Evolutionary conservation across 2,797 vertebrate species (phyloP).

Genomic region (Paguma larvata): DNA sequence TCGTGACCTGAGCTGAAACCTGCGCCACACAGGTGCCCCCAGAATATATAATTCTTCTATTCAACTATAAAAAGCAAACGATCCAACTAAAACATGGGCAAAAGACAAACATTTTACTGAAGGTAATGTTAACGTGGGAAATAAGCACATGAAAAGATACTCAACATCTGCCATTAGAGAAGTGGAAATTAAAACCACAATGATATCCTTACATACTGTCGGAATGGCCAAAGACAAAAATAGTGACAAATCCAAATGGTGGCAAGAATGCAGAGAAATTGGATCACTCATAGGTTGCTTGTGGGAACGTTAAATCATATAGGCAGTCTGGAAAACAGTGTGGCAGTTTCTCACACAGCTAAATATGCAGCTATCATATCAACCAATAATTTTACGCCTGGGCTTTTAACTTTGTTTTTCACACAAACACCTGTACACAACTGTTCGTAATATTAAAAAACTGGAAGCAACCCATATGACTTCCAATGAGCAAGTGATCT

Average conservation of each 20-base stretch:
- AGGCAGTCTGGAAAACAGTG: not conserved
- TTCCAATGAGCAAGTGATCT: not conserved
- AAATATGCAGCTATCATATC: not conserved
- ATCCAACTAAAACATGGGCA: not conserved
- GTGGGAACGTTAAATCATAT: not conserved
- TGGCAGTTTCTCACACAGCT: not conserved
- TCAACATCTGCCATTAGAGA: not conserved
- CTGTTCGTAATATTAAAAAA: not conserved
- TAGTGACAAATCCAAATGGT: not conserved
- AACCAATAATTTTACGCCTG: not conserved
- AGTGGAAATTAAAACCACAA: slow-evolving; percentile 23
- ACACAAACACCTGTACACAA: not conserved
- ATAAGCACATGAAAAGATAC: not conserved
- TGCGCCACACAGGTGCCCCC: no score
- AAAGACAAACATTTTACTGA: not conserved
- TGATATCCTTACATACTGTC: not conserved
- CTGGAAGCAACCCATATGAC: not conserved
- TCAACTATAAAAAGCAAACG: not conserved
- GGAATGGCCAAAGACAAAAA: not conserved
- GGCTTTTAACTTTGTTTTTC: slow-evolving; percentile 8
- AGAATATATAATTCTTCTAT: not conserved
- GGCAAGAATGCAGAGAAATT: not conserved
- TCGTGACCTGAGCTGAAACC: no score
- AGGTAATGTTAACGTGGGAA: not conserved
- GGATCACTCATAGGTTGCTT: not conserved